Base-by-base conservation (phyloP, 2,113 vertebrate species). In the Macquaria australasica region DNA sequence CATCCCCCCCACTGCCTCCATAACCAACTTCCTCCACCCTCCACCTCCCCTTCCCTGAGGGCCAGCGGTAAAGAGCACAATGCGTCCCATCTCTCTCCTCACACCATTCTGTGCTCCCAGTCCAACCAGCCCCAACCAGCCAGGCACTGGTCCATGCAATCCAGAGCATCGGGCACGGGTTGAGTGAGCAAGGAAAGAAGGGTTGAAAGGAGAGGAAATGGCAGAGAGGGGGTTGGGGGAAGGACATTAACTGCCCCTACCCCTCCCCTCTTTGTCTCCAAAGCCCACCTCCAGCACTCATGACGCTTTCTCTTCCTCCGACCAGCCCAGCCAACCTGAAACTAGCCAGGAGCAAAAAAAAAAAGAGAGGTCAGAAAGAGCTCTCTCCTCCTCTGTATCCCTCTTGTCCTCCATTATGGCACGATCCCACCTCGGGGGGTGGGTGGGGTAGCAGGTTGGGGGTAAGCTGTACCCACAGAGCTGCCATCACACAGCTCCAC, bases 1-100 rank as follows among this genome's bases (percentile, higher is more conserved):
- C 76, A 78, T 67, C 62, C 76, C 84, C 45, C 72, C 64, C 18
- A 15, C 12, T 48, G 73, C 68, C 79, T 63, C 78, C 62, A 82
- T 75, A 80, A 75, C 86, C 77, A 75, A 51, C 83, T 73, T 87
- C 75, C 62, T 82, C 72, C 60, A 77, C 43, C 67, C 66, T 45
- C 71, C 53, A 59, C 41, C 72, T 68, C 75, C 37, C 53, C 20
- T 51, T 80, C 69, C 91, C 89, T 8, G 55, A 88, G 87, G 93
- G 85, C 69, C 73, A 62, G 55, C 1, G 3, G 85, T 82, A 89
- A 94, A 94, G 86, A 92, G 89, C 90, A 93, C 83, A 86, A 83
- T 83, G 77, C 60, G 21, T 87, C 88, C 81, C 69, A 74, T 89
- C 39, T 86, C 86, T 76, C 62, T 73, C n/a, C 75, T 79, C 80